phyloP scores from a whole-genome alignment of 2,797 vertebrate genomes.

The Etheostoma nigrum region DNA sequence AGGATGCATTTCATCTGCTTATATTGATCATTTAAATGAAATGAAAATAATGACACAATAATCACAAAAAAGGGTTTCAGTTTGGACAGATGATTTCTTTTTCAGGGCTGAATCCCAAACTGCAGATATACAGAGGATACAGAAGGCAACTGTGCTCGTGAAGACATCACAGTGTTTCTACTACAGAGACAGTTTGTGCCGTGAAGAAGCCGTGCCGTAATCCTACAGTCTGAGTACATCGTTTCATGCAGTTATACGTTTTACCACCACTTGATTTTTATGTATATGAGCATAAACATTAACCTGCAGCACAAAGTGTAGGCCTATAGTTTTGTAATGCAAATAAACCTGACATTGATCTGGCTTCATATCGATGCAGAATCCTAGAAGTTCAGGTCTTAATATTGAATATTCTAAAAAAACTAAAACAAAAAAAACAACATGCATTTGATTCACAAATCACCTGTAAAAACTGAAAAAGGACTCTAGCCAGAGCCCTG shows the following conservation, averaged over 20 bases:
- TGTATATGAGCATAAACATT: neutral
- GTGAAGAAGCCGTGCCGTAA: neutral
- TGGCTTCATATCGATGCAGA: neutral
- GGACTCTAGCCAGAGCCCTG: slow-evolving; percentile 38
- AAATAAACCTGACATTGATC: neutral
- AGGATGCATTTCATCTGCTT: neutral
- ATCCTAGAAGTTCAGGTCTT: neutral
- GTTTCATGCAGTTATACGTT: neutral
- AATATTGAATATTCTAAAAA: slow-evolving; percentile 17
- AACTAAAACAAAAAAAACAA: too few relatives aligned
- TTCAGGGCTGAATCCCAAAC: neutral
- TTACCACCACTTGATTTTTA: neutral
- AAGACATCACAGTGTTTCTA: too few relatives aligned
- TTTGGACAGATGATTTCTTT: neutral
- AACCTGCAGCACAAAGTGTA: slow-evolving; percentile 3
- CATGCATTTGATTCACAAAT: slow-evolving; percentile 40
- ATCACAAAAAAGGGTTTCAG: neutral
- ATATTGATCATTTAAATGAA: neutral
- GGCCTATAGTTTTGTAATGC: neutral
- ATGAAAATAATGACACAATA: neutral
- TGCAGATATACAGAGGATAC: neutral
- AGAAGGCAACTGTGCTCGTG: neutral
- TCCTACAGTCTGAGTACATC: neutral
- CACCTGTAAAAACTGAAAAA: slow-evolving; percentile 48
- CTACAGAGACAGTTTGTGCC: neutral